phyloP scores from a whole-genome alignment of 2,888 invertebrate species.

The Cephalotes varians region DNA sequence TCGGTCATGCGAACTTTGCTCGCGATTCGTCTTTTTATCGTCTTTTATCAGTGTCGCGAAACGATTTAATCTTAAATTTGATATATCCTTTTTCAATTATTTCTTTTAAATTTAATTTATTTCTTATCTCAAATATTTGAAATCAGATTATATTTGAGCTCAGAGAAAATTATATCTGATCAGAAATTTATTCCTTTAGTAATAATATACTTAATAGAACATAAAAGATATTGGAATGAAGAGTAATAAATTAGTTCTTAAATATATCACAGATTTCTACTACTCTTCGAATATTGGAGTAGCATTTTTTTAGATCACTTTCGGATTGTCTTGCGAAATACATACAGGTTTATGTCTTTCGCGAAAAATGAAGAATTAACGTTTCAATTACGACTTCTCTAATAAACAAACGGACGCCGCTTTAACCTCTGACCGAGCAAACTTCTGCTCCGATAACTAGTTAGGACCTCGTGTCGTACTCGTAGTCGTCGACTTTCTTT shows the following conservation, averaged over 20 bases:
- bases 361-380: slow-evolving; percentile 35
- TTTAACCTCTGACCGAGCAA: slow-evolving; percentile 52
- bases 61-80: not conserved
- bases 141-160: too few species aligned
- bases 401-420: slow-evolving; percentile 40
- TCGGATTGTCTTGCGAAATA: not conserved
- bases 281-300: not conserved
- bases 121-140: not conserved
- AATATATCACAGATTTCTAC: not conserved
- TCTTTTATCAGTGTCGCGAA: not conserved
- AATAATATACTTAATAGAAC: not conserved
- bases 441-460: slow-evolving; percentile 48
- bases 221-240: not conserved
- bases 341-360: not conserved
- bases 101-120: not conserved
- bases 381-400: slow-evolving; percentile 50
- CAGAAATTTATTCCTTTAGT: not conserved
- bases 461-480: slow-evolving; percentile 41
- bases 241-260: not conserved
- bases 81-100: slow-evolving; percentile 4
- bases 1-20: slow-evolving; percentile 33
- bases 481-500: slow-evolving; percentile 29
- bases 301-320: not conserved
- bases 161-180: not conserved
- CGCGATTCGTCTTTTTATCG: not conserved